Evolutionary conservation across 2,888 invertebrate species (phyloP), one percentile per base, ranked within the genome.

Genomic region (Thymelicus acteon): DNA sequence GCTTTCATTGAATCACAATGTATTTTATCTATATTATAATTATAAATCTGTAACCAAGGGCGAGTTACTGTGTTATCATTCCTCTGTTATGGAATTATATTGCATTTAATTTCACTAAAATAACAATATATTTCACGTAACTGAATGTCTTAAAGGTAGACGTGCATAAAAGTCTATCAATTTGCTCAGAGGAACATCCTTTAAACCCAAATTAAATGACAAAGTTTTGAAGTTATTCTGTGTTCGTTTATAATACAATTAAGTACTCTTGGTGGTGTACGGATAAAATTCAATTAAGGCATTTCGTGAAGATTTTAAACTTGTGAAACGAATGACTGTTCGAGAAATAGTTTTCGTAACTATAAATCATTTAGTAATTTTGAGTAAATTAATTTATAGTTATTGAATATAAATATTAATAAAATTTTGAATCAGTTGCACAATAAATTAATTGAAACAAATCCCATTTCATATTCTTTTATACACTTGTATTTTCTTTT

Each of bases 241-340:
- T 82, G 85, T 85, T 84, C 82, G 83, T 84, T 83, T 82, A 82
- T 85, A 85, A 87, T 80, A 83, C 84, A 86, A 88, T 89, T 84
- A 83, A 82, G 78, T 79, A 84, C 80, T 84, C 84, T 82, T 82
- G 81, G 83, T 82, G 84, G 85, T 86, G 87, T 83, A 80, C 81
- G 74, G 77, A 84, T 82, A 79, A 78, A 79, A 87, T 88, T 89
- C 79, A 86, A 86, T 89, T 86, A 85, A 52, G 78, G 75, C 83
- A 89, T 78, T 86, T 85, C 68, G 70, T 72, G 82, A 84, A 84
- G 85, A 83, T 82, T 82, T 84, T 83, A 82, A 80, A 82, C 77
- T 78, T 78, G 75, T 74, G 75, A 76, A 75, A 78, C 67, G 72
- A 75, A 74, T 76, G 73, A 75, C 73, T 77, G 72, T 68, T 70